Evolutionary conservation across 2,797 vertebrate genomes (phyloP), one percentile per base, ranked within the genome.

Genomic region (Apogon hyalosoma): DNA sequence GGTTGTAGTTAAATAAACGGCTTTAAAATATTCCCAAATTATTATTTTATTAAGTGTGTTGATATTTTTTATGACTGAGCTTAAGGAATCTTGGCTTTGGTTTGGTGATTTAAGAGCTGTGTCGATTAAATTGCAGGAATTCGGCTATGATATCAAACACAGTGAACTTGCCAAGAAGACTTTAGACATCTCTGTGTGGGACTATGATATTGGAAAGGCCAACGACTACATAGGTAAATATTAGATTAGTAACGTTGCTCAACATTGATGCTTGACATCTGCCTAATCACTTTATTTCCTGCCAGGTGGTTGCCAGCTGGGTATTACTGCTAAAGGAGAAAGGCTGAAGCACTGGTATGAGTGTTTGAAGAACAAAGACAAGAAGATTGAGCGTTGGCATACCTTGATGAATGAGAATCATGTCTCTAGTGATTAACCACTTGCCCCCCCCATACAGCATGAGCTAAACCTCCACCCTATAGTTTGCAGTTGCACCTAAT

Each of bases 281-380:
- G 21, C n/a, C 16, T 33, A 33, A 28, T 38, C 61, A 14, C 4
- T 38, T 49, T 64, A 36, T 43, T 47, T 7, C 54, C 62, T 45
- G 54, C 28, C 89, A 98, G 97, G 97, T 0, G 96, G 97, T 4
- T 98, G 96, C 83, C 96, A 97, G 88, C 92, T 99, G 48, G 97
- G 97, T 40, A 98, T 98, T 85, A 97, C 95, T 0, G 97, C 97
- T 50, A 98, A 99, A 83, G 97, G 97, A 1, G 97, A 99, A 80
- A 88, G 95, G 64, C 95, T 98, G 88, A 99, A 98, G 92, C 96
- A 98, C 91, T 99, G 97, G 97, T 99, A 98, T 0, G 97, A 98
- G 82, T 98, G 97, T 58, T 72, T 98, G 89, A 99, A 98, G 92
- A 99, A 99, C 93, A 99, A 99, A 88, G 97, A 99, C 91, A 98